Evolutionary conservation across 2,888 invertebrate species (phyloP).

Genomic region (Drosophila phalerata): DNA sequence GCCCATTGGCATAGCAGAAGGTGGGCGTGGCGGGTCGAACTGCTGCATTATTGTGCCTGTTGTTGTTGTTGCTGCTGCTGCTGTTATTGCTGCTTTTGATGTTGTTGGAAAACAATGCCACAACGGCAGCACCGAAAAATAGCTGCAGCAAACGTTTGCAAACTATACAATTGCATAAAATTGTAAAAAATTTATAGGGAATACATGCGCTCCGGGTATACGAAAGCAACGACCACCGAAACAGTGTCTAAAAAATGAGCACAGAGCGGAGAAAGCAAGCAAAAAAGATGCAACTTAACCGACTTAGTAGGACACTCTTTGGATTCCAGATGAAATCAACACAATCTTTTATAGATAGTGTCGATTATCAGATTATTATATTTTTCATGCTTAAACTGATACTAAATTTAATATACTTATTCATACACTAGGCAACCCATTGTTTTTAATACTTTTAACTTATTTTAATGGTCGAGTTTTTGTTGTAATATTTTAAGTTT

Average conservation of each 20-base stretch:
- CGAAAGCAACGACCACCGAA: conserved; percentile 37
- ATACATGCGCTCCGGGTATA: conserved; percentile 69
- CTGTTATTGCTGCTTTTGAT: conserved; percentile 31
- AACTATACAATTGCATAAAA: conserved; percentile 82
- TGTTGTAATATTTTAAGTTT: too few relatives aligned
- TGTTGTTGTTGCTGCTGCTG: conserved; percentile 36
- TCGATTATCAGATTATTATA: neutral
- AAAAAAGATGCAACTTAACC: conserved; percentile 50
- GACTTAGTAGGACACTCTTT: conserved; percentile 33
- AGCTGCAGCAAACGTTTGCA: conserved; percentile 78
- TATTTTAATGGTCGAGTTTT: too few relatives aligned
- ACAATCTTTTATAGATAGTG: too few relatives aligned
- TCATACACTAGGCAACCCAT: too few relatives aligned
- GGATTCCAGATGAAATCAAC: neutral
- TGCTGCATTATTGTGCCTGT: conserved; percentile 65
- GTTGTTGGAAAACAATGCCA: conserved; percentile 72
- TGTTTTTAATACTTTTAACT: too few relatives aligned
- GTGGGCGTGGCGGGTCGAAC: conserved; percentile 64
- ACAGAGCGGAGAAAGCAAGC: conserved; percentile 21
- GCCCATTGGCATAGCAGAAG: neutral
- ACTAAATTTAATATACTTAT: too few relatives aligned
- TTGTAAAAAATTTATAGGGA: conserved; percentile 80
- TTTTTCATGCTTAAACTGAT: too few relatives aligned
- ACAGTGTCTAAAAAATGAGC: conserved; percentile 43
- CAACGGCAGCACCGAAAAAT: conserved; percentile 74